Percentiles rank a stretch among this genome's conserved stretches.
Conservation (phyloP, 2,888 invertebrate genomes). For the Thera obeliscata region DNA sequence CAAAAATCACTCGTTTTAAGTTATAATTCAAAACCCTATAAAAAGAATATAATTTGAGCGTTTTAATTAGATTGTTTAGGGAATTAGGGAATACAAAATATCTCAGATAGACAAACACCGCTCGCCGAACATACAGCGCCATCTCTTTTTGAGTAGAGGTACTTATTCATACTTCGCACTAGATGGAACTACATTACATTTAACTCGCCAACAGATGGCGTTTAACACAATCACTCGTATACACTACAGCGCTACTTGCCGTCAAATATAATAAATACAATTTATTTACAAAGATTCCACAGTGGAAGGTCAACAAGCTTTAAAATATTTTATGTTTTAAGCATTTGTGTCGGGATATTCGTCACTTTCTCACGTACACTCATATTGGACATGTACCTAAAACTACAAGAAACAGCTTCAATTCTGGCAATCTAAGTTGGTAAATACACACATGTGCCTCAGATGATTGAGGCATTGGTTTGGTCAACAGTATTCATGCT, state of each 20-base stretch:
- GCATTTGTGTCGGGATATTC: slow-evolving; percentile 36
- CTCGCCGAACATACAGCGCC: slow-evolving; percentile 43
- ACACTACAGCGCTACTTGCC: slow-evolving; percentile 46
- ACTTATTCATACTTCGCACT: slow-evolving; percentile 28
- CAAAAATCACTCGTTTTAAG: slow-evolving; percentile 27
- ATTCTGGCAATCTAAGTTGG: background rate
- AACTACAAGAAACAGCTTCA: slow-evolving; percentile 12
- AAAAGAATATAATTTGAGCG: slow-evolving; percentile 29
- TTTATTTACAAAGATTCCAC: slow-evolving; percentile 42
- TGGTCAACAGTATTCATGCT: background rate
- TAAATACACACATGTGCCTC: background rate
- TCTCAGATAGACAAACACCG: slow-evolving; percentile 34
- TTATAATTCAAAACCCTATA: slow-evolving; percentile 32
- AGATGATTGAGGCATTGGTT: background rate
- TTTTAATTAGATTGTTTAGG: slow-evolving; percentile 37
- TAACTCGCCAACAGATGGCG: slow-evolving; percentile 44
- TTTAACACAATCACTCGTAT: slow-evolving; percentile 45
- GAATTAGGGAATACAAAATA: slow-evolving; percentile 33
- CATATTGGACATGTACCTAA: background rate
- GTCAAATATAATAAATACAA: slow-evolving; percentile 44
- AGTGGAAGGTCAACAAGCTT: slow-evolving; percentile 42
- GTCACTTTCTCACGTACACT: slow-evolving; percentile 32
- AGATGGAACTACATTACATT: slow-evolving; percentile 40
- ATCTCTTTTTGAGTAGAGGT: slow-evolving; percentile 41
- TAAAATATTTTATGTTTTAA: slow-evolving; percentile 37